Evolutionary conservation across 2,888 invertebrate species (phyloP), one percentile per base, ranked within the genome.

Genomic region (Nymphalis urticae): DNA sequence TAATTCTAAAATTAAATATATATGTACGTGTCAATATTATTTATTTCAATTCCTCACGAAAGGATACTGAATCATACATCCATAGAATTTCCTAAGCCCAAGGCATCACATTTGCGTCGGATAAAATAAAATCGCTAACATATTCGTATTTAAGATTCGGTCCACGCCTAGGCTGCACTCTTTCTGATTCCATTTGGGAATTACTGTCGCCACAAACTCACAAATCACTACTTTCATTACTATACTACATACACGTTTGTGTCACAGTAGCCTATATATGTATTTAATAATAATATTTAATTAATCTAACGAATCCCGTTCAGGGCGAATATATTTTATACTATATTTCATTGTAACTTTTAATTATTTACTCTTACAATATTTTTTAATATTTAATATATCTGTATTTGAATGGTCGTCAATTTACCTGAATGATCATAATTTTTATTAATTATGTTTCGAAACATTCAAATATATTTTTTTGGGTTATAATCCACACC

Each of bases 111-210:
- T 70, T 63, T 72, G 66, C 70, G 71, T 68, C 63, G 71, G 69
- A 66, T 78, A 77, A 84, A 83, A 87, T 90, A 89, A 88, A 89
- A 82, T 84, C 80, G 79, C 80, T 80, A 83, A 89, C 87, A 79
- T 88, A 90, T 85, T 87, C 86, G 87, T 88, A 89, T 87, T 90
- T 89, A 88, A 86, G 80, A 90, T 90, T 88, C 90, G 85, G 86
- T 82, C 83, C 89, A 87, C 89, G 88, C 79, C 76, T 75, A 72
- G 77, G 78, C 82, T 87, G 91, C 90, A 92, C 91, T 91, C 88
- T 86, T 89, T 84, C 80, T 92, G 92, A 92, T 92, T 92, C 90
- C 92, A 91, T 90, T 86, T 88, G 92, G 92, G 92, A 92, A 91
- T 90, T 85, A 85, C 85, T 82, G 87, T 88, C 89, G 86, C 85